phyloP scores from a whole-genome alignment of 2,888 invertebrate species.

The Caenorhabditis macrosperma region DNA sequence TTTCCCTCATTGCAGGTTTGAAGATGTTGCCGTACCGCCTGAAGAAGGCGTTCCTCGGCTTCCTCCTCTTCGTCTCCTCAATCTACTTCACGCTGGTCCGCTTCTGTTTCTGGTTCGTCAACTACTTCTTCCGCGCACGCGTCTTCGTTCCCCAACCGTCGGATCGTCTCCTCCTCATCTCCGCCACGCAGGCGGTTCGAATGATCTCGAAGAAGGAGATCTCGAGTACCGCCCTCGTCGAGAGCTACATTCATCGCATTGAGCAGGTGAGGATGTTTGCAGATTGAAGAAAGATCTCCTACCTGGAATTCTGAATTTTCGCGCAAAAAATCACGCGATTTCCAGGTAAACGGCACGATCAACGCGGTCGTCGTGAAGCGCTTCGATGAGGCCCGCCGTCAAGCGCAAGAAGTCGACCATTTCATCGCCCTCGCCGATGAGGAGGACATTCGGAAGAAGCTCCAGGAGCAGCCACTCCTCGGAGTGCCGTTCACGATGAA shows the following conservation, averaged over 20 bases:
- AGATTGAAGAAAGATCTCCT: too few species aligned
- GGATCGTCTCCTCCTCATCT: conserved; percentile 80
- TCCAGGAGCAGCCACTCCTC: conserved; percentile 61
- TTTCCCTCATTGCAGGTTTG: conserved; percentile 27
- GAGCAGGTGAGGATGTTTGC: conserved; percentile 62
- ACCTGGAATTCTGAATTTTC: too few species aligned
- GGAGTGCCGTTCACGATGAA: conserved; percentile 77
- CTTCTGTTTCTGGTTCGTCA: conserved; percentile 57
- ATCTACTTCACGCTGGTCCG: conserved; percentile 57
- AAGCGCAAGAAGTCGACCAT: conserved; percentile 66
- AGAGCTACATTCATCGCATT: conserved; percentile 76
- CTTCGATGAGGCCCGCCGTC: conserved; percentile 68
- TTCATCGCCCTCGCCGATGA: conserved; percentile 61
- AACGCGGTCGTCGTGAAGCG: conserved; percentile 76
- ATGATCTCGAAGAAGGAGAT: conserved; percentile 81
- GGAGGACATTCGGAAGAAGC: conserved; percentile 34
- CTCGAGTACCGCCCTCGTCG: conserved; percentile 68
- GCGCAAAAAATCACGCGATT: not conserved
- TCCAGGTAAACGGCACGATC: conserved; percentile 70
- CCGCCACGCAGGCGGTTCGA: conserved; percentile 80
- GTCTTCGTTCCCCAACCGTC: conserved; percentile 77
- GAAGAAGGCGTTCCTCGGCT: conserved; percentile 23
- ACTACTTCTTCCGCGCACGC: conserved; percentile 61
- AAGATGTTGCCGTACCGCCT: conserved; percentile 39
- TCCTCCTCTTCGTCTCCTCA: conserved; percentile 30